Conservation (phyloP, 2,888 invertebrate species). For the Drosophila cognata region DNA sequence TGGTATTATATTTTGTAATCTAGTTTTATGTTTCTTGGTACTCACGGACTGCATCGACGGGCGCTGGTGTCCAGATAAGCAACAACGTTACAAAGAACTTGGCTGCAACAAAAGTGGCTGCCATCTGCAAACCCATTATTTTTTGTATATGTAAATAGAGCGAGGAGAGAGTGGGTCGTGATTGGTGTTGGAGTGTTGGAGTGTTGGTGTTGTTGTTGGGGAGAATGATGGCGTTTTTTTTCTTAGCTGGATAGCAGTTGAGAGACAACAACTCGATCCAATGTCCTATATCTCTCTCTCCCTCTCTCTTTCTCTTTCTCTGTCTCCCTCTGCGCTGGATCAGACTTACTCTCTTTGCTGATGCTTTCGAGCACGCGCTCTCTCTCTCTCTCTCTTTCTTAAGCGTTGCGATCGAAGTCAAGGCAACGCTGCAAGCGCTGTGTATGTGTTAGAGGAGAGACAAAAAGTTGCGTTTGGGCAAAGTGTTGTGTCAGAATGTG, state of each 20-base stretch:
- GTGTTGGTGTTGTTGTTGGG: slow-evolving; percentile 10
- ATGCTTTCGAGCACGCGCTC: slow-evolving; percentile 13
- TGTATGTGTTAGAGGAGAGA: slow-evolving; percentile 18
- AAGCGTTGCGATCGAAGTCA: slow-evolving; percentile 23
- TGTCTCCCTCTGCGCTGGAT: slow-evolving; percentile 27
- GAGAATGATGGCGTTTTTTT: not conserved
- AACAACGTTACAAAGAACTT: slow-evolving; percentile 80
- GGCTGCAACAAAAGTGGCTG: slow-evolving; percentile 84
- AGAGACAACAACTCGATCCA: slow-evolving; percentile 43
- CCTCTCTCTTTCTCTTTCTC: not conserved
- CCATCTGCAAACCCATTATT: slow-evolving; percentile 85
- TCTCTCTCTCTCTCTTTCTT: slow-evolving; percentile 15
- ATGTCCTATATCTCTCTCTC: slow-evolving; percentile 5
- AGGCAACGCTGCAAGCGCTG: slow-evolving; percentile 39
- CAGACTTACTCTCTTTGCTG: slow-evolving; percentile 81
- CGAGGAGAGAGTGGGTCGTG: slow-evolving; percentile 22
- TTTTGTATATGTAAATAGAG: slow-evolving; percentile 59
- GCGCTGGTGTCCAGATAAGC: slow-evolving; percentile 82
- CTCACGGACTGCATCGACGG: slow-evolving; percentile 85
- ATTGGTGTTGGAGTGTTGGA: not conserved
- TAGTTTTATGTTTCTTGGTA: slow-evolving; percentile 61
- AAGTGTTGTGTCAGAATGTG: slow-evolving; percentile 8
- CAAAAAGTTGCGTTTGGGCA: slow-evolving; percentile 5
- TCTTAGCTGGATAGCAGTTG: slow-evolving; percentile 3
- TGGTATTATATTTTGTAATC: not conserved